A percentile compares a stretch with the other conserved stretches of the same genome.
Conservation (phyloP, 2,113 vertebrate genomes). For the Mionectes macconnelli region DNA sequence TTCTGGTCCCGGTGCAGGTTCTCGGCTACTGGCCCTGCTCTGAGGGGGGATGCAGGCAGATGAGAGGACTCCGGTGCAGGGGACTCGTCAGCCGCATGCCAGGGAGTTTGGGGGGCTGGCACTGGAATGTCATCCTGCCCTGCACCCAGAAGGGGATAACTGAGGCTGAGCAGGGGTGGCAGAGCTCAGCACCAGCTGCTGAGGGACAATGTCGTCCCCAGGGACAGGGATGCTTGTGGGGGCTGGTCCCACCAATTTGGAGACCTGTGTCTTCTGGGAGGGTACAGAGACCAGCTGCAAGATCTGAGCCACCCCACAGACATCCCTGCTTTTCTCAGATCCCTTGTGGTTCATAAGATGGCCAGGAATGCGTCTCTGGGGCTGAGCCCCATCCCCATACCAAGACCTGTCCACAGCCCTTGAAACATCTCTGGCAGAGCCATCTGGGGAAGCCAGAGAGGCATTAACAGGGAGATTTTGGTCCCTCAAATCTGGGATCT, state of each 20-base stretch:
- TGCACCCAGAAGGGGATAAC: not conserved
- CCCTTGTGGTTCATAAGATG: accelerated
- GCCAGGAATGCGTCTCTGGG: accelerated
- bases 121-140: not conserved
- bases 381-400: not conserved
- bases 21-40: not conserved
- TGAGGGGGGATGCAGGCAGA: not conserved
- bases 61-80: accelerated
- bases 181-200: not conserved
- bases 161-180: not conserved
- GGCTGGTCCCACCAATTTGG: accelerated
- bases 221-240: not conserved
- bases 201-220: accelerated
- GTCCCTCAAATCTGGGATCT: not conserved
- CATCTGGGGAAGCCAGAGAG: not conserved
- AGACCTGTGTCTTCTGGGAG: not conserved
- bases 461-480: accelerated
- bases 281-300: accelerated
- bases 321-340: not conserved
- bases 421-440: not conserved
- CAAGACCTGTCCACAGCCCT: too few relatives aligned
- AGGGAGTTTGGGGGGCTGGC: not conserved
- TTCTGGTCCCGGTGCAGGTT: not conserved
- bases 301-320: not conserved
- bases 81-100: accelerated